Evolutionary conservation across 2,113 vertebrate genomes (phyloP).

Genomic region (Trinectes maculatus): DNA sequence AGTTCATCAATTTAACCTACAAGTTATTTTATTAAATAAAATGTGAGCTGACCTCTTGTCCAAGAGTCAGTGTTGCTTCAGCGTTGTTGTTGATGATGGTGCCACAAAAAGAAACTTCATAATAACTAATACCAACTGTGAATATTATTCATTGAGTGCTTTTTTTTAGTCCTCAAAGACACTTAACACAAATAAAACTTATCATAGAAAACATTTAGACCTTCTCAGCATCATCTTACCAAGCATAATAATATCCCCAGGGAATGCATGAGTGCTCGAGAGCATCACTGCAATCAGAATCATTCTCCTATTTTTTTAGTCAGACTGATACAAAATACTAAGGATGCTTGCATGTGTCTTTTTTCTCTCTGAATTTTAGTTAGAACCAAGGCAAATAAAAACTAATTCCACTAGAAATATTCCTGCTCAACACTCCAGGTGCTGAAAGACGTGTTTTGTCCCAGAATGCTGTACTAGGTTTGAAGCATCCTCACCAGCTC

Average conservation of each 20-base stretch:
- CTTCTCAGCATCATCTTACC: slow-evolving; percentile 32
- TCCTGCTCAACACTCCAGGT: not conserved
- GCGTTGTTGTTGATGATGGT: slow-evolving; percentile 33
- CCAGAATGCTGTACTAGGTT: not conserved
- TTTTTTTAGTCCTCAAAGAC: slow-evolving; percentile 7
- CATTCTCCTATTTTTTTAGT: slow-evolving; percentile 16
- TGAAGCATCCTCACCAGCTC: slow-evolving; percentile 3
- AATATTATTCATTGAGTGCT: not conserved
- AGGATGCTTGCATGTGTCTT: slow-evolving; percentile 30
- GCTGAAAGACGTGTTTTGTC: not conserved
- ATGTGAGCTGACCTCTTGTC: slow-evolving; percentile 31
- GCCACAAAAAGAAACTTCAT: not conserved
- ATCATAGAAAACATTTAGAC: slow-evolving; percentile 31
- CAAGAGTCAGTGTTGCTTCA: slow-evolving; percentile 18
- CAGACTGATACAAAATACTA: slow-evolving; percentile 40
- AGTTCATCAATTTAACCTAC: not conserved
- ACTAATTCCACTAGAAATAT: slow-evolving; percentile 21
- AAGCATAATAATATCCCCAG: slow-evolving; percentile 45
- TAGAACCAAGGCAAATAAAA: slow-evolving; percentile 9
- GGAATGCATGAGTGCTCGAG: slow-evolving; percentile 38
- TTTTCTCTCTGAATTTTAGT: slow-evolving; percentile 19
- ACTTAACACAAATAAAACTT: not conserved
- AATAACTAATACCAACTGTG: too few species aligned
- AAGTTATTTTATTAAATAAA: slow-evolving; percentile 48
- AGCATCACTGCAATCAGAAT: slow-evolving; percentile 29